A percentile compares a stretch with the other conserved stretches of the same genome.
phyloP scores from a whole-genome alignment of 2,888 invertebrate genomes.

The Drosophila pseudotakahashii region DNA sequence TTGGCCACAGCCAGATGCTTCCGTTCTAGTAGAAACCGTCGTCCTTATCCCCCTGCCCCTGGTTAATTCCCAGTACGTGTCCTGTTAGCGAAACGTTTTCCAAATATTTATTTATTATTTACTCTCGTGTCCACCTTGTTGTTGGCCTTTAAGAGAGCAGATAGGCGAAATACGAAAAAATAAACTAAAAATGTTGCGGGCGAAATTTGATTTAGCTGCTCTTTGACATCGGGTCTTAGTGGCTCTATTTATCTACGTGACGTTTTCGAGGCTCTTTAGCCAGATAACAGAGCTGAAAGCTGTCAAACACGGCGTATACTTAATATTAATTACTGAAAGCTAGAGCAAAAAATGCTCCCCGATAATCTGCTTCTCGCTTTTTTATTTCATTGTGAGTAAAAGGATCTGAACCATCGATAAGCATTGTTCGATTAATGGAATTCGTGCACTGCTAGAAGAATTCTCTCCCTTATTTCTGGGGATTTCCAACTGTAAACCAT shows the following conservation, averaged over 20 bases:
- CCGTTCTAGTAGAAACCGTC: slow-evolving; percentile 23
- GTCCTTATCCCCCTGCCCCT: slow-evolving; percentile 12
- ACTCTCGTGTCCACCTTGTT: slow-evolving; percentile 72
- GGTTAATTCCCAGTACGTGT: slow-evolving; percentile 75
- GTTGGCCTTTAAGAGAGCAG: slow-evolving; percentile 38
- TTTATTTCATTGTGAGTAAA: slow-evolving; percentile 28
- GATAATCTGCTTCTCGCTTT: slow-evolving; percentile 42
- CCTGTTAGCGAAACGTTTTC: slow-evolving; percentile 71
- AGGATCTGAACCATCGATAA: slow-evolving; percentile 27
- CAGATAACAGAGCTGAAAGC: slow-evolving; percentile 55
- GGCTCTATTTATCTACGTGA: slow-evolving; percentile 67
- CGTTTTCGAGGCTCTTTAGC: slow-evolving; percentile 40
- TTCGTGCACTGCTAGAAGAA: slow-evolving; percentile 12
- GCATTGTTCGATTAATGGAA: slow-evolving; percentile 19
- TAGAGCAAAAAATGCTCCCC: slow-evolving; percentile 31
- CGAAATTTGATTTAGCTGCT: slow-evolving; percentile 63
- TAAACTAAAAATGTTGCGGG: slow-evolving; percentile 21
- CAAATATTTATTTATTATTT: slow-evolving; percentile 78
- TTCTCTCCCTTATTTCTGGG: not conserved
- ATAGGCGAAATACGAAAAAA: slow-evolving; percentile 1
- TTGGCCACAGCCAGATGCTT: slow-evolving; percentile 47
- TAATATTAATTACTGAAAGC: slow-evolving; percentile 71
- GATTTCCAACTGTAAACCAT: not conserved
- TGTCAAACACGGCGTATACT: slow-evolving; percentile 75
- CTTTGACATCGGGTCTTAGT: slow-evolving; percentile 48